Base-by-base conservation (phyloP, 2,113 vertebrate species). In the Notothenia rossii region DNA sequence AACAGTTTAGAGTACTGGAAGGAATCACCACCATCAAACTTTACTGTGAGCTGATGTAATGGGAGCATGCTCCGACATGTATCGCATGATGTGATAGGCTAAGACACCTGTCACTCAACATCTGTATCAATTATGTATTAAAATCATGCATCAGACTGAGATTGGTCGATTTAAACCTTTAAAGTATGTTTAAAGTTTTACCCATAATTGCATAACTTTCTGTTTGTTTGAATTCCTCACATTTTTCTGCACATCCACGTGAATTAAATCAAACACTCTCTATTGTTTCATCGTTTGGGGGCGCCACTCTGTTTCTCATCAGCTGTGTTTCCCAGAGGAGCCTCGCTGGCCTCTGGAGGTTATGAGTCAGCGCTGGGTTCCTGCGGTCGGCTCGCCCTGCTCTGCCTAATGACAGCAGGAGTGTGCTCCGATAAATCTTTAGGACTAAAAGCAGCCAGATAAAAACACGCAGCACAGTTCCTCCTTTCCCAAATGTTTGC, bases 281-380 rank as follows among this genome's bases (percentile, higher is more conserved):
- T 50, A 46, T 75, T 69, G 61, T 75, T 68, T 69, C 40, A 14
- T 78, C 61, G 50, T 73, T 68, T 55, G n/a, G 46, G 56, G 62
- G 33, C 67, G 78, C 7, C 46, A 74, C 54, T 11, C 29, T 29
- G 29, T 29, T 29, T 29, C 29, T 29, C 29, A 29, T 29, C 36
- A 40, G 36, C 36, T 59, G 56, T 67, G 82, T 80, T 75, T 89
- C 82, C 53, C 68, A 66, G 72, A 55, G 54, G 70, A 84, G 53
- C 68, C 43, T 81, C 15, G 11, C n/a, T 61, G 79, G 45, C 77
- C 85, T 82, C 29, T 55, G 48, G 73, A 84, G 77, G 73, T 83
- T 60, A 70, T 87, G 85, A 87, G 72, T 87, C 84, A 87, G 75
- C 77, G 80, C 77, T 76, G 77, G 71, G 36, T 8, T 4, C 36